These are phyloP conservation scores for Thinocorus orbignyianus DNA, from an alignment of 2,113 vertebrate species.

Conservation along the genomic window DNA sequence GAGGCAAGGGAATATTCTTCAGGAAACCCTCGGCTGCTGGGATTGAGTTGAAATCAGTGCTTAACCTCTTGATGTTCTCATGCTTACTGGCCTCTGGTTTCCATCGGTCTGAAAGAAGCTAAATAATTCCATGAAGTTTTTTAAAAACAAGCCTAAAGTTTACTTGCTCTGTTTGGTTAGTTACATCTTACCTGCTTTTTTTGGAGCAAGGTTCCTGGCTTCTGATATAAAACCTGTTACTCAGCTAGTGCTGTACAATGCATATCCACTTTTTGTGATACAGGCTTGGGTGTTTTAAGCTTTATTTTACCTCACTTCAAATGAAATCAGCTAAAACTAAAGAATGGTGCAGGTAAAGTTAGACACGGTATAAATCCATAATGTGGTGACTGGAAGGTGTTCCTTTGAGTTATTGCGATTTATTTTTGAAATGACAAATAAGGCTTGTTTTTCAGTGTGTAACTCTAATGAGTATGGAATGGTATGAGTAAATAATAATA, in stretches of 20 bases:
- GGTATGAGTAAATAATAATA: background rate
- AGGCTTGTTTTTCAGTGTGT: background rate
- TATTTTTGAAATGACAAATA: background rate
- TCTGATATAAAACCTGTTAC: background rate
- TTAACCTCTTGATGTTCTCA: background rate
- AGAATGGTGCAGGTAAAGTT: background rate
- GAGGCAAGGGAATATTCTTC: background rate
- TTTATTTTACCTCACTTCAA: background rate
- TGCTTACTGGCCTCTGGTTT: background rate
- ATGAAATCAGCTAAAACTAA: background rate
- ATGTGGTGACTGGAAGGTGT: background rate
- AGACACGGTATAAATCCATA: accelerated
- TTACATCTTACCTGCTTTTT: background rate
- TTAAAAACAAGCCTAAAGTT: background rate
- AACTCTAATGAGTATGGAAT: background rate
- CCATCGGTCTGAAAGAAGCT: background rate
- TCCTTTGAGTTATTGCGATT: background rate
- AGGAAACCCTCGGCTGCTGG: accelerated
- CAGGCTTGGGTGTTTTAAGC: background rate
- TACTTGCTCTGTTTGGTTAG: background rate
- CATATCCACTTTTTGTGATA: background rate
- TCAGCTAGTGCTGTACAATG: background rate
- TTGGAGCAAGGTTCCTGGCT: background rate
- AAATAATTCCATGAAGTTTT: background rate
- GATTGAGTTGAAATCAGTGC: background rate